phyloP scores from a whole-genome alignment of 2,888 invertebrate genomes.

The Brenthis hecate region DNA sequence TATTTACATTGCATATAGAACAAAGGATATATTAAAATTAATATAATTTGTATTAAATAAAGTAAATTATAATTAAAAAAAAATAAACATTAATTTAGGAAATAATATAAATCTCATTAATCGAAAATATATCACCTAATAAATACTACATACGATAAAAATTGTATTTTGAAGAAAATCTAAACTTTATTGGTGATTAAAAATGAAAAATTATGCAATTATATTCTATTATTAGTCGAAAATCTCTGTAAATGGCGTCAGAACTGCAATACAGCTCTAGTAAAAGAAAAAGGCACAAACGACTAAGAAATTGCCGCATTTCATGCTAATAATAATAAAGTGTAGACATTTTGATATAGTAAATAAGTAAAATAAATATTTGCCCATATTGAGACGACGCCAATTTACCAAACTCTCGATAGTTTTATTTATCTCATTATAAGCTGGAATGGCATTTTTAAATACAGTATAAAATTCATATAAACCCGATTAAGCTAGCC shows the following conservation, averaged over 20 bases:
- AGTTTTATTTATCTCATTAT: slow-evolving; percentile 29
- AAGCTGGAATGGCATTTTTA: slow-evolving; percentile 49
- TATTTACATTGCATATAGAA: slow-evolving; percentile 12
- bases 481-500: slow-evolving; percentile 57
- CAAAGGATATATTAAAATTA: slow-evolving; percentile 11
- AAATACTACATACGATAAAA: slow-evolving; percentile 5
- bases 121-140: slow-evolving; percentile 14
- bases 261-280: background rate
- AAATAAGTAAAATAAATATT: too few species aligned
- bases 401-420: slow-evolving; percentile 3
- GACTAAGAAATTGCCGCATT: too few species aligned
- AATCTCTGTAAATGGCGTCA: background rate
- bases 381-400: background rate
- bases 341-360: too few species aligned
- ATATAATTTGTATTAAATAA: slow-evolving; percentile 16
- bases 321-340: too few species aligned
- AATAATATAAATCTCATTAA: slow-evolving; percentile 28
- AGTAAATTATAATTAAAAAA: slow-evolving; percentile 20
- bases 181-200: slow-evolving; percentile 22
- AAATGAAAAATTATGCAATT: slow-evolving; percentile 10
- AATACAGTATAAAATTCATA: slow-evolving; percentile 40
- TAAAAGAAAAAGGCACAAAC: too few species aligned
- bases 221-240: slow-evolving; percentile 1
- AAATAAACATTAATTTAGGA: slow-evolving; percentile 28
- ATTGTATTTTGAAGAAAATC: slow-evolving; percentile 1